Conservation (phyloP, 2,888 invertebrate genomes). For the Aleiodes alternator region DNA sequence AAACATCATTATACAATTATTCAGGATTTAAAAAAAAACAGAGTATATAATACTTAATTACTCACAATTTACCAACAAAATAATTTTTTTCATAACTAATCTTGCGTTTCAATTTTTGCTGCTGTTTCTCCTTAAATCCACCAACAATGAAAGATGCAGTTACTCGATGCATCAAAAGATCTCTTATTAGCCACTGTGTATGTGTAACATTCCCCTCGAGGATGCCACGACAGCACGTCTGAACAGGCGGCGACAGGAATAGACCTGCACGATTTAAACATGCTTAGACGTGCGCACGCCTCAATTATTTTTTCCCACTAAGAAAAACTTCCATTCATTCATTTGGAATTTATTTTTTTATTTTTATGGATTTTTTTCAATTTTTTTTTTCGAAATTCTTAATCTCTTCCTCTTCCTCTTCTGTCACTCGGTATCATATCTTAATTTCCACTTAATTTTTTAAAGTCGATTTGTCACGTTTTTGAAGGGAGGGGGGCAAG, state of each 20-base stretch:
- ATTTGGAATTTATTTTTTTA: constrained; percentile 4
- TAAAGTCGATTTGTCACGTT: constrained; percentile 43
- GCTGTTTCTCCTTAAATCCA: constrained; percentile 3
- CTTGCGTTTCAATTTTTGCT: no score
- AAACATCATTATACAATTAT: no score
- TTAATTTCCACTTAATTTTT: constrained; percentile 32
- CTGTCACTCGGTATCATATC: not conserved
- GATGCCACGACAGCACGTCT: constrained; percentile 57
- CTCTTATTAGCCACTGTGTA: constrained; percentile 50
- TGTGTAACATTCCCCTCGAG: constrained; percentile 31
- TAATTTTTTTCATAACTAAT: no score
- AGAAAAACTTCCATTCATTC: constrained; percentile 9
- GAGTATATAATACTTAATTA: no score
- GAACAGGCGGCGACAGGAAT: constrained; percentile 64
- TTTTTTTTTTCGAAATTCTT: not conserved
- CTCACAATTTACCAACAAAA: no score
- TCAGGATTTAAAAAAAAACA: no score
- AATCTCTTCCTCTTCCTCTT: not conserved
- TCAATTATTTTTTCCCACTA: constrained; percentile 26
- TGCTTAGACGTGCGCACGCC: not conserved
- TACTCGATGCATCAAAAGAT: constrained; percentile 13
- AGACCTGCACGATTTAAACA: constrained; percentile 51
- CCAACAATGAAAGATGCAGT: not conserved
- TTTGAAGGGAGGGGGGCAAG: no score
- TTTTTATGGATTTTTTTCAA: not conserved